Conservation (phyloP, 1,140 invertebrate genomes). For the Drosophila sechellia region DNA sequence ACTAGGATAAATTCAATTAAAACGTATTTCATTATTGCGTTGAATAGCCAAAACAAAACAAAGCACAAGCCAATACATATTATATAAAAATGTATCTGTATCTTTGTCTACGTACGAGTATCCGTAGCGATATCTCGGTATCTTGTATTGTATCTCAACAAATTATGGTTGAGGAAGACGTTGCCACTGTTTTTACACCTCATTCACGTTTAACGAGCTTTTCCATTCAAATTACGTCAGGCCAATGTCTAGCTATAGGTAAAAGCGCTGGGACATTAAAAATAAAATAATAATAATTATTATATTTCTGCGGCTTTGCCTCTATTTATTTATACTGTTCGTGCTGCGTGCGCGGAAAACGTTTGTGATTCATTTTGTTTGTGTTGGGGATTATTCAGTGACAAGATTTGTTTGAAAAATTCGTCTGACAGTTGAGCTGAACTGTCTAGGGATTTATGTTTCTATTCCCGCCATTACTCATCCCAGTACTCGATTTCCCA, state of each 20-base stretch:
- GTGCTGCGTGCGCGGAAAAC: constrained; percentile 58
- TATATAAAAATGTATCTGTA: constrained; percentile 60
- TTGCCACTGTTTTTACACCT: constrained; percentile 60
- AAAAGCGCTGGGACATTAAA: constrained; percentile 10
- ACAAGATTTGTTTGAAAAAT: constrained; percentile 48
- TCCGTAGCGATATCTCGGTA: constrained; percentile 14
- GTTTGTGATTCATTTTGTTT: constrained; percentile 71
- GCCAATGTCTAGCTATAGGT: constrained; percentile 40
- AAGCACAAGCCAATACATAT: constrained; percentile 48
- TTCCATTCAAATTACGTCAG: constrained; percentile 67
- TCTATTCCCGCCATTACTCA: constrained; percentile 18
- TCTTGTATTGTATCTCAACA: constrained; percentile 41
- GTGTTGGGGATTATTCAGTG: constrained; percentile 52
- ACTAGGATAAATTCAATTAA: constrained; percentile 75
- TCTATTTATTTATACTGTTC: constrained; percentile 39
- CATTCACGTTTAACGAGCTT: constrained; percentile 62
- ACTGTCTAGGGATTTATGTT: constrained; percentile 37
- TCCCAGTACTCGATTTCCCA: constrained; percentile 45
- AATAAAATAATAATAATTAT: constrained; percentile 34
- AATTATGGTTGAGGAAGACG: constrained; percentile 58
- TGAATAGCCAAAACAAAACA: constrained; percentile 51
- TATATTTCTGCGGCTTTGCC: constrained; percentile 13
- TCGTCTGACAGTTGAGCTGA: constrained; percentile 41
- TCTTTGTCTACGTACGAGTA: constrained; percentile 19
- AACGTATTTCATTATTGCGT: constrained; percentile 77